phyloP scores from a whole-genome alignment of 2,888 invertebrate genomes.

The Scotopteryx bipunctaria region DNA sequence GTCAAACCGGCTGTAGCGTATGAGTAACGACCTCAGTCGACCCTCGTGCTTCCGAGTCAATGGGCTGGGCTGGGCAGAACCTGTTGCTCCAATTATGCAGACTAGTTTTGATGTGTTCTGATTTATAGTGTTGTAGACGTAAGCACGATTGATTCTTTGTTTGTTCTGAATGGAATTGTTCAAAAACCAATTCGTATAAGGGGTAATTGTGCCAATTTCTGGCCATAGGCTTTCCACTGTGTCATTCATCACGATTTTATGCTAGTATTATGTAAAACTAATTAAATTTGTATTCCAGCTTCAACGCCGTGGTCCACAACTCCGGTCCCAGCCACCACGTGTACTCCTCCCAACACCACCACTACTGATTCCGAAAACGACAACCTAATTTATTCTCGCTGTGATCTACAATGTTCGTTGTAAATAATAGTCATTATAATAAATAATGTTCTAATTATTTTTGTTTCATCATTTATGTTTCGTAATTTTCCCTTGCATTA shows the following conservation, averaged over 20 bases:
- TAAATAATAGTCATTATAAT: conserved; percentile 51
- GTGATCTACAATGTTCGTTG: conserved; percentile 61
- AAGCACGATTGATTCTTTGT: too few species aligned
- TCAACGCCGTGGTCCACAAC: conserved; percentile 79
- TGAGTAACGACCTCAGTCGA: conserved; percentile 70
- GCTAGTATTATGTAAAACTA: too few species aligned
- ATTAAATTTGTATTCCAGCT: conserved; percentile 60
- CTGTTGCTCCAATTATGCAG: conserved; percentile 38
- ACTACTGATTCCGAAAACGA: conserved; percentile 53
- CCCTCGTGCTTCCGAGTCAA: conserved; percentile 50
- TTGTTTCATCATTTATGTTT: conserved; percentile 4
- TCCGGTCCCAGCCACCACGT: conserved; percentile 76
- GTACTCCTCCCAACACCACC: conserved; percentile 70
- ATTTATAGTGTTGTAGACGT: conserved; percentile 30
- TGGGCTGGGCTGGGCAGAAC: conserved; percentile 30
- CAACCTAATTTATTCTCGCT: conserved; percentile 60
- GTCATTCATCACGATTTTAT: too few species aligned
- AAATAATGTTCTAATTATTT: conserved; percentile 19
- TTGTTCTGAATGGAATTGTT: too few species aligned
- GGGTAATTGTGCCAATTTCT: too few species aligned
- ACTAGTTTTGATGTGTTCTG: conserved; percentile 32
- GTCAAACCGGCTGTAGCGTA: conserved; percentile 68
- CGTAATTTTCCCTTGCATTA: conserved; percentile 4
- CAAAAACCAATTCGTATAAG: too few species aligned
- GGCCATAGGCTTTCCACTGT: too few species aligned